These are phyloP conservation scores for Brachionus rubens DNA, from an alignment of 1,140 invertebrate genomes.

Conservation along the genomic window DNA sequence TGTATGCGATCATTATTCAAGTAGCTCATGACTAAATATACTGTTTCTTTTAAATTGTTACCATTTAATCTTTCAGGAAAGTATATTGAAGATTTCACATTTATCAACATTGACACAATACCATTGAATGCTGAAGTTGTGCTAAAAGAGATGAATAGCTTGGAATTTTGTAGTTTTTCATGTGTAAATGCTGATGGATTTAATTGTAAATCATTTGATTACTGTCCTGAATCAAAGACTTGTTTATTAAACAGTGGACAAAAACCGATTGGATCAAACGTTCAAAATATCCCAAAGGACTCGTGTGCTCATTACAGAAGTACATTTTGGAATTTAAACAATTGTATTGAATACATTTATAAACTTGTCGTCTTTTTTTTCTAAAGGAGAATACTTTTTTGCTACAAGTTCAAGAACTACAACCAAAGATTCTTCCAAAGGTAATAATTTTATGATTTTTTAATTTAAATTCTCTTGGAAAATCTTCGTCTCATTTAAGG, in stretches of 20 bases:
- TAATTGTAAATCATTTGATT: conserved; percentile 34
- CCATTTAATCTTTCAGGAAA: conserved; percentile 11
- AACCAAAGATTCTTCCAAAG: background rate
- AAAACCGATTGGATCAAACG: background rate
- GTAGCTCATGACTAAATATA: too few species aligned
- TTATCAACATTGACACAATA: conserved; percentile 11
- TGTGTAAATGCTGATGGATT: conserved; percentile 38
- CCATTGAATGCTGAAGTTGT: conserved; percentile 3
- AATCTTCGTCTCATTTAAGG: background rate
- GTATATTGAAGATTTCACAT: conserved; percentile 42
- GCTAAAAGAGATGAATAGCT: background rate
- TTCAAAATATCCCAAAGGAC: background rate
- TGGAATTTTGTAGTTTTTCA: conserved; percentile 26
- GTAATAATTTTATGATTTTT: background rate
- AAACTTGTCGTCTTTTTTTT: background rate
- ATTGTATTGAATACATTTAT: too few species aligned
- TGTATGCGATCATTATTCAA: conserved; percentile 30
- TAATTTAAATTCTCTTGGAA: background rate
- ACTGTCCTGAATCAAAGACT: conserved; percentile 28
- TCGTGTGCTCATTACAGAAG: conserved; percentile 30
- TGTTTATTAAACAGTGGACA: conserved; percentile 37
- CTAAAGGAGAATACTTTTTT: conserved; percentile 31
- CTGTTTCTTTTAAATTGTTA: too few species aligned
- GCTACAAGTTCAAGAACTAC: conserved; percentile 3
- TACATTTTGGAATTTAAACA: too few species aligned